Percentiles rank a stretch among this genome's conserved stretches.
Conservation (phyloP, 2,888 invertebrate genomes). For the Falcaria lacertinaria region DNA sequence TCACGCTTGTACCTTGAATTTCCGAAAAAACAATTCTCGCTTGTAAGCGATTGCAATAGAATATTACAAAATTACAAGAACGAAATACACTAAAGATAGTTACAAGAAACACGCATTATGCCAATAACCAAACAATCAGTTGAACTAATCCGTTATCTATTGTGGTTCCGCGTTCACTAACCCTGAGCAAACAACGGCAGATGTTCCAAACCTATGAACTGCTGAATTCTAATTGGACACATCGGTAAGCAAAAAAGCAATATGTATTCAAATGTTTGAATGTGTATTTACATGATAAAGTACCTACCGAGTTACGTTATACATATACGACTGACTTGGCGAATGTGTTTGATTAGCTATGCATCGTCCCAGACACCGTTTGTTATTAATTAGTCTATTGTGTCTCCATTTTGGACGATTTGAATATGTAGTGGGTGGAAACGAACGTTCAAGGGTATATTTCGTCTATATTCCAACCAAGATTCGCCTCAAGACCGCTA, state of each 20-base stretch:
- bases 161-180: slow-evolving; percentile 3
- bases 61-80: no score
- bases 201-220: slow-evolving; percentile 12
- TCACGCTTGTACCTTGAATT: no score
- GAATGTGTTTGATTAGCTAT: slow-evolving; percentile 37
- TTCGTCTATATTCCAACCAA: slow-evolving; percentile 31
- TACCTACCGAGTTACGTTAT: slow-evolving; percentile 23
- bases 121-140: not conserved
- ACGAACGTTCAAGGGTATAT: slow-evolving; percentile 53
- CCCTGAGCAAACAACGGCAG: slow-evolving; percentile 3
- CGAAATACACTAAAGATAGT: no score
- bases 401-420: slow-evolving; percentile 41
- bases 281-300: slow-evolving; percentile 49
- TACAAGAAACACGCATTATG: no score
- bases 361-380: slow-evolving; percentile 37
- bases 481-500: slow-evolving; percentile 31
- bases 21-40: no score
- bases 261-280: slow-evolving; percentile 43
- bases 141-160: not conserved
- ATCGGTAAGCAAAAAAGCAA: slow-evolving; percentile 34
- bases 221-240: slow-evolving; percentile 20
- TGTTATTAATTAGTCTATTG: slow-evolving; percentile 57
- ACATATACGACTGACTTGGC: slow-evolving; percentile 19
- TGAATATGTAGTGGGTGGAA: slow-evolving; percentile 50
- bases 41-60: no score